A percentile compares a stretch with the other conserved stretches of the same genome.
Conservation (phyloP, 2,113 vertebrate species). For the Psilopogon haemacephalus region DNA sequence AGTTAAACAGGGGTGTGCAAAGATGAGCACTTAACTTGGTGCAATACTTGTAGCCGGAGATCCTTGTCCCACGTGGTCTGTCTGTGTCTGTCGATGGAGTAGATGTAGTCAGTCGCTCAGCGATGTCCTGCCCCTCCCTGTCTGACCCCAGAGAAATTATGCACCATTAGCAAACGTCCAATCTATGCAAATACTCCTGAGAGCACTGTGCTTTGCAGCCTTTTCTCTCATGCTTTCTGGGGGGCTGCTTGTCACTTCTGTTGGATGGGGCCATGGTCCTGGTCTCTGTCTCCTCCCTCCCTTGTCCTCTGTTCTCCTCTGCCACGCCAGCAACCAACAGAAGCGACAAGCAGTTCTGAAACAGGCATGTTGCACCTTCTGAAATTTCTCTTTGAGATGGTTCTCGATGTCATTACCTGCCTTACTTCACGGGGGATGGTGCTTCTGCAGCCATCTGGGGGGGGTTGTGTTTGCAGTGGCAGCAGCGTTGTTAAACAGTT, state of each 20-base stretch:
- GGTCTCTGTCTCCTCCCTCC: background rate
- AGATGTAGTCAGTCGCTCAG: background rate
- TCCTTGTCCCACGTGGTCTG: slow-evolving; percentile 49
- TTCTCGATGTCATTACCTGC: slow-evolving; percentile 54
- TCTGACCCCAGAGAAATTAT: slow-evolving; percentile 58
- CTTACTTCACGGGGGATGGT: slow-evolving; percentile 37
- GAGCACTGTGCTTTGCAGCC: slow-evolving; percentile 56
- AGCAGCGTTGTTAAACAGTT: background rate
- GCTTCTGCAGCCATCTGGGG: background rate
- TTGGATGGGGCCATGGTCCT: background rate
- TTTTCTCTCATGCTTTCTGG: slow-evolving; percentile 54
- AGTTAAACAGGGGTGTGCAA: slow-evolving; percentile 76
- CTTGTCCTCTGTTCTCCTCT: background rate
- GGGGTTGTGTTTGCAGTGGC: background rate
- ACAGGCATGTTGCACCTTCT: slow-evolving; percentile 62
- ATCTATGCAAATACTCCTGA: slow-evolving; percentile 80
- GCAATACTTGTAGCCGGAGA: slow-evolving; percentile 79
- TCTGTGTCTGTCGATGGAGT: slow-evolving; percentile 53
- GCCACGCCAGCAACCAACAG: background rate
- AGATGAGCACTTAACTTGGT: slow-evolving; percentile 80
- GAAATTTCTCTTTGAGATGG: background rate
- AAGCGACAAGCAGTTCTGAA: slow-evolving; percentile 28
- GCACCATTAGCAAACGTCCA: slow-evolving; percentile 66
- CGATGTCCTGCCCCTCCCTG: slow-evolving; percentile 27
- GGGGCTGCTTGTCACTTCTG: slow-evolving; percentile 49